Evolutionary conservation across 2,888 invertebrate species (phyloP), one percentile per base, ranked within the genome.

Genomic region (Aphelenchoides bicaudatus): DNA sequence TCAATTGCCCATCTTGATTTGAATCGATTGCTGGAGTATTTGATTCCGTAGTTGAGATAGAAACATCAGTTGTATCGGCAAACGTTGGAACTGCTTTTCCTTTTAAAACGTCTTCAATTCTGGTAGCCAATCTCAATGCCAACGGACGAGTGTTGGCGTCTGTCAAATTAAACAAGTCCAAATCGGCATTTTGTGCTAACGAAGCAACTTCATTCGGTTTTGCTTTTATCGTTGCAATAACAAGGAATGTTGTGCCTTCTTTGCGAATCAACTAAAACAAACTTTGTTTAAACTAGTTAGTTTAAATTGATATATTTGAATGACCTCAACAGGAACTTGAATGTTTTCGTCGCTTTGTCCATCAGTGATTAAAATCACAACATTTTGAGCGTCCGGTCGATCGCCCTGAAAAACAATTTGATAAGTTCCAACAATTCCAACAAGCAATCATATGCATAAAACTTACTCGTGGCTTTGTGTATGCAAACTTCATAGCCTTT

Each of bases 311-410:
- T n/a, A n/a, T n/a, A n/a, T n/a, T n/a, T n/a, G n/a, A n/a, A n/a
- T n/a, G n/a, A 61, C 61, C 59, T 67, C 62, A n/a, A 66, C 16
- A 6, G 63, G 63, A 46, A 62, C 21, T 34, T 62, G 59, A 16
- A 66, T 23, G 4, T 63, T 27, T 8, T 62, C 60, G 10, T 65
- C 65, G 2, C 66, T 61, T 37, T 57, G 59, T 25, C 72, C 74
- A 43, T 70, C 73, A 4, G 74, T 74, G 16, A 74, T 61, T 19
- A 74, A 61, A 27, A 74, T 64, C 2, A 74, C 53, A 1, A 75
- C 56, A 38, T 74, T 75, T 43, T 65, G 63, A 8, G 67, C 74
- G 23, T 71, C 71, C 1, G 66, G 62, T 1, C 74, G 66, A 50
- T 74, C 74, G 27, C 74, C 74, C 73, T 73, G n/a, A n/a, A n/a